These are phyloP conservation scores for Steatocranus sp. DNA, from an alignment of 2,797 vertebrate species.

Conservation along the genomic window DNA sequence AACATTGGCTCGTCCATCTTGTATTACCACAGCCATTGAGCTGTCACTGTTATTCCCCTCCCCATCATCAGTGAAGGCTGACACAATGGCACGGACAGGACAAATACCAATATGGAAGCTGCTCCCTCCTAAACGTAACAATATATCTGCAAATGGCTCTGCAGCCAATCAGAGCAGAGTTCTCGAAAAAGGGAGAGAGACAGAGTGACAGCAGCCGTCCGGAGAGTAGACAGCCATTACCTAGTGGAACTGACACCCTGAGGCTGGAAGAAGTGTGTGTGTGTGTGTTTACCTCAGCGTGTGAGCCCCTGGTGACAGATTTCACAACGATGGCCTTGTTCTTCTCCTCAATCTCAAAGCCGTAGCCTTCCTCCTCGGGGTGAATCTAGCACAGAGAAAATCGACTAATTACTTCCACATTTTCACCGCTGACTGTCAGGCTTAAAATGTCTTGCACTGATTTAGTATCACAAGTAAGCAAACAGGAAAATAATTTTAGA, in stretches of 20 bases:
- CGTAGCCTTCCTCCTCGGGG: constrained; percentile 94
- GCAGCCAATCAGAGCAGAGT: constrained; percentile 25
- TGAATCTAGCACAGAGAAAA: constrained; percentile 79
- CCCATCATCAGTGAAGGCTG: not conserved
- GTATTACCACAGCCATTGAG: not conserved
- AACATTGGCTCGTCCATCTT: not conserved
- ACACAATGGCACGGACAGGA: not conserved
- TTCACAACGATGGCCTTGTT: constrained; percentile 93
- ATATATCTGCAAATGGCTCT: constrained; percentile 8
- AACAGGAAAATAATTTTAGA: not conserved
- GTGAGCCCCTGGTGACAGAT: constrained; percentile 88
- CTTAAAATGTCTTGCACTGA: not conserved
- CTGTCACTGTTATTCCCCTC: not conserved
- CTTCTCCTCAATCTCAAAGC: constrained; percentile 97
- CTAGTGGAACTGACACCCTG: constrained; percentile 52
- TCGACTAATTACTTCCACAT: constrained; percentile 4
- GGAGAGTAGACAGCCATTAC: constrained; percentile 57
- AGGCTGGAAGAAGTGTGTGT: constrained; percentile 12
- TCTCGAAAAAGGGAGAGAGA: not conserved
- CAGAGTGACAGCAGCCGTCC: constrained; percentile 56
- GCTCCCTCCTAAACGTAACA: not conserved
- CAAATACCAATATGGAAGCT: not conserved
- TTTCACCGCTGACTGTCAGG: not conserved
- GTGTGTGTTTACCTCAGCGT: constrained; percentile 86
- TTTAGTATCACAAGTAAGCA: not conserved